phyloP scores from a whole-genome alignment of 2,888 invertebrate species.

The Athripsodes cinereus region DNA sequence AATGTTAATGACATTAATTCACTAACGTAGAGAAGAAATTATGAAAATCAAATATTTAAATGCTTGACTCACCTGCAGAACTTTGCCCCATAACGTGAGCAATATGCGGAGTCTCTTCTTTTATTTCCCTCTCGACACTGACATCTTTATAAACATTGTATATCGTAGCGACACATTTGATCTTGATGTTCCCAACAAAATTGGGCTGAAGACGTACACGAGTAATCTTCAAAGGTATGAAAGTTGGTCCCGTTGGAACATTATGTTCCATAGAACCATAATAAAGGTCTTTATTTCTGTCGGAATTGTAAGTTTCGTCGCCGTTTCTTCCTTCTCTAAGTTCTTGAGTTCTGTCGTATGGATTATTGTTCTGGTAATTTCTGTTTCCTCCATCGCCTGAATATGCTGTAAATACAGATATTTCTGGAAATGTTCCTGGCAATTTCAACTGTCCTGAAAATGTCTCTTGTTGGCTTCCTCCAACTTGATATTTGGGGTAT shows the following conservation, averaged over 20 bases:
- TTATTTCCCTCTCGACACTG: conserved; percentile 48
- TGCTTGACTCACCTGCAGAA: conserved; percentile 18
- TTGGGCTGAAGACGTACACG: conserved; percentile 38
- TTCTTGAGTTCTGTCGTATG: conserved; percentile 1
- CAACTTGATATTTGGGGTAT: conserved; percentile 24
- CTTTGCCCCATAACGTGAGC: conserved; percentile 49
- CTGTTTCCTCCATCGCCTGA: background rate
- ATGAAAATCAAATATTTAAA: too few relatives aligned
- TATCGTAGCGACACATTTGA: conserved; percentile 54
- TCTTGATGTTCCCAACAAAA: conserved; percentile 43
- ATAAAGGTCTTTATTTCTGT: conserved; percentile 31
- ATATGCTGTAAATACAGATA: conserved; percentile 22
- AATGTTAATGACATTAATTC: too few relatives aligned
- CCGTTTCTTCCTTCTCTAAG: background rate
- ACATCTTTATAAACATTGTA: conserved; percentile 54
- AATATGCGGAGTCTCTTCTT: conserved; percentile 52
- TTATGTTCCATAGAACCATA: too few relatives aligned
- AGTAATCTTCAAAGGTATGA: conserved; percentile 39
- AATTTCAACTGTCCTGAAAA: conserved; percentile 25
- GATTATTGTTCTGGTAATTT: conserved; percentile 1
- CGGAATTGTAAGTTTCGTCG: background rate
- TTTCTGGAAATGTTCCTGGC: conserved; percentile 22
- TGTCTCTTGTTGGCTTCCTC: conserved; percentile 25
- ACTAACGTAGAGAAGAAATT: too few relatives aligned
- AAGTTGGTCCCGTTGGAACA: conserved; percentile 35